These are phyloP conservation scores for Arvicanthis niloticus DNA, from an alignment of 2,113 vertebrate genomes.

Conservation along the genomic window DNA sequence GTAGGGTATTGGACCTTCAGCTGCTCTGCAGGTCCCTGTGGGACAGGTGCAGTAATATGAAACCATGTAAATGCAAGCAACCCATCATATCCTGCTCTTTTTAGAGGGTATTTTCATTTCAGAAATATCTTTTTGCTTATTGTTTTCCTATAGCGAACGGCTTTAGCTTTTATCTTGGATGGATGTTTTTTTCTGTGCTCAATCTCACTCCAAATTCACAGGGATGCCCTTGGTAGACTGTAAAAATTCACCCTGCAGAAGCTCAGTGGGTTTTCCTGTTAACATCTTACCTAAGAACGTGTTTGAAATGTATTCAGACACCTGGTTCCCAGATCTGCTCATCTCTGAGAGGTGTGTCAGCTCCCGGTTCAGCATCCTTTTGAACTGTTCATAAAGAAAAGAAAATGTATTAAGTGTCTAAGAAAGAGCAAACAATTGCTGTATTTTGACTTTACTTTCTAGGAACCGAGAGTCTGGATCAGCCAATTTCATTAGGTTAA, in stretches of 20 bases:
- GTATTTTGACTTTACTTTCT: constrained; percentile 41
- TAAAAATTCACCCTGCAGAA: not conserved
- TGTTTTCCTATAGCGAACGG: not conserved
- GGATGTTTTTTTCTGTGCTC: not conserved
- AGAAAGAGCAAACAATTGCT: not conserved
- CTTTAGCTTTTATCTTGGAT: constrained; percentile 54
- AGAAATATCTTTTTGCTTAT: not conserved
- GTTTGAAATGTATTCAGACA: constrained; percentile 99
- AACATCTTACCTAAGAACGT: constrained; percentile 96
- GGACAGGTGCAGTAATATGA: not conserved
- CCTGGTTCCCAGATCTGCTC: constrained; percentile 99
- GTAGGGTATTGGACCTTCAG: too few species aligned
- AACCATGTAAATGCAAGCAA: not conserved
- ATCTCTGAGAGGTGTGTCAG: constrained; percentile 98
- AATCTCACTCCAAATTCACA: not conserved
- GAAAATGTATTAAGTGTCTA: constrained; percentile 64
- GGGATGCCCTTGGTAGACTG: not conserved
- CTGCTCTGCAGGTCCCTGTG: not conserved
- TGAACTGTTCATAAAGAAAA: constrained; percentile 91
- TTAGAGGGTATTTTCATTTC: not conserved
- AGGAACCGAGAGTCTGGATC: constrained; percentile 8
- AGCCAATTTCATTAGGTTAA: not conserved
- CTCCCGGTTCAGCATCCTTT: constrained; percentile 99
- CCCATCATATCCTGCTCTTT: not conserved
- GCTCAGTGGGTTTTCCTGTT: not conserved